A percentile compares a stretch with the other conserved stretches of the same genome.
phyloP scores from a whole-genome alignment of 1,140 invertebrate genomes.

The Aphelinus atriplicis region DNA sequence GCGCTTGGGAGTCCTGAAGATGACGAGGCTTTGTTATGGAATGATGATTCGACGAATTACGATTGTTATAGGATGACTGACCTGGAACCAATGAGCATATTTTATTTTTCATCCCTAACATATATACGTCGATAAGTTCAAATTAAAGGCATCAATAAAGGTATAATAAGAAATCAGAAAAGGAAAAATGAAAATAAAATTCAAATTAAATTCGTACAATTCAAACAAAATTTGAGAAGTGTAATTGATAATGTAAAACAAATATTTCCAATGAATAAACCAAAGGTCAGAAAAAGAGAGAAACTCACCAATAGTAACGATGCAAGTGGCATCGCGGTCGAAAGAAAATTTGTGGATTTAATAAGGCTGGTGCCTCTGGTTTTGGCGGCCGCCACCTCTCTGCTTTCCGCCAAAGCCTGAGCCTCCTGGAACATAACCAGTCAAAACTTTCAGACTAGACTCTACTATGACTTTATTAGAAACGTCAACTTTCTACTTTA shows the following conservation, averaged over 20 bases:
- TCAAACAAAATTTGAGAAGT: slow-evolving; percentile 10
- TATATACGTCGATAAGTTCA: too few species aligned
- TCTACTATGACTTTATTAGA: slow-evolving; percentile 33
- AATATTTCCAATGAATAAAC: slow-evolving; percentile 11
- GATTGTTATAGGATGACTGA: slow-evolving; percentile 59
- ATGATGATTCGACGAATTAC: slow-evolving; percentile 62
- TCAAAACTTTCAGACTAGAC: slow-evolving; percentile 29
- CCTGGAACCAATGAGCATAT: slow-evolving; percentile 49
- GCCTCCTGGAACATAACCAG: slow-evolving; percentile 67
- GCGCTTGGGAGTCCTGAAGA: slow-evolving; percentile 56
- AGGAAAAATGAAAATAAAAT: too few species aligned
- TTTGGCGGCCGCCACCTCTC: slow-evolving; percentile 74
- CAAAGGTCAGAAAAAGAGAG: slow-evolving; percentile 47
- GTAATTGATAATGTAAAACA: neutral
- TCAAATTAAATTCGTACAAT: neutral
- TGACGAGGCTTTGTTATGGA: slow-evolving; percentile 60
- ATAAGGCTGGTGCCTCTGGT: slow-evolving; percentile 82
- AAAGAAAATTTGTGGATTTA: slow-evolving; percentile 63
- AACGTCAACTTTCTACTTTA: slow-evolving; percentile 38
- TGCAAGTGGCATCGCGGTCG: slow-evolving; percentile 61
- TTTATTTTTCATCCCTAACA: neutral
- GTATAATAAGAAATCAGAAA: too few species aligned
- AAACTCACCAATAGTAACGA: slow-evolving; percentile 65
- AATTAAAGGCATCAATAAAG: too few species aligned
- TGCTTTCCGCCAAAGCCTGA: slow-evolving; percentile 71